These are phyloP conservation scores for Apodemus speciosus DNA, from an alignment of 2,113 vertebrate species.

Conservation along the genomic window DNA sequence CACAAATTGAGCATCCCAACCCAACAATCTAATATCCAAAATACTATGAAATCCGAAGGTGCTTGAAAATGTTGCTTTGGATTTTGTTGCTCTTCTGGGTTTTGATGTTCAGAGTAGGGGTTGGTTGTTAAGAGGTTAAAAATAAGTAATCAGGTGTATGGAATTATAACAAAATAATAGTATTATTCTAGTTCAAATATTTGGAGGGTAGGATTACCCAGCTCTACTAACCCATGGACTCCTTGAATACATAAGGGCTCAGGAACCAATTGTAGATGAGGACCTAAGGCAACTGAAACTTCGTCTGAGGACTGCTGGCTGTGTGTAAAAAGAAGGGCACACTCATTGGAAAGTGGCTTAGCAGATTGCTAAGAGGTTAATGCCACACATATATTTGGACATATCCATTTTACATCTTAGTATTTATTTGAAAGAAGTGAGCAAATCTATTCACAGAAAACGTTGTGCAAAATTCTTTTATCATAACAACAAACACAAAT, in stretches of 20 bases:
- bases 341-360: not conserved
- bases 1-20: not conserved
- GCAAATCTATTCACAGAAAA: not conserved
- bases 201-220: not conserved
- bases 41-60: not conserved
- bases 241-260: not conserved
- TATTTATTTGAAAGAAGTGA: not conserved
- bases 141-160: not conserved
- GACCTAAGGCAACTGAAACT: not conserved
- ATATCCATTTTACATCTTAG: not conserved
- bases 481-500: not conserved
- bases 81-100: not conserved
- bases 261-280: not conserved
- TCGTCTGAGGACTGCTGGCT: fast-evolving
- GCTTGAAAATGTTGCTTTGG: not conserved
- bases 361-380: not conserved
- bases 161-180: not conserved
- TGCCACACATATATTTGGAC: not conserved
- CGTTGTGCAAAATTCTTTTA: not conserved
- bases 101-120: not conserved
- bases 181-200: not conserved
- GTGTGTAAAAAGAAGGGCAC: not conserved
- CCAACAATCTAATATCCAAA: not conserved
- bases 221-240: not conserved
- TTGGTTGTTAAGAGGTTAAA: not conserved